phyloP scores from a whole-genome alignment of 2,113 vertebrate genomes.

The Eretmochelys imbricata region DNA sequence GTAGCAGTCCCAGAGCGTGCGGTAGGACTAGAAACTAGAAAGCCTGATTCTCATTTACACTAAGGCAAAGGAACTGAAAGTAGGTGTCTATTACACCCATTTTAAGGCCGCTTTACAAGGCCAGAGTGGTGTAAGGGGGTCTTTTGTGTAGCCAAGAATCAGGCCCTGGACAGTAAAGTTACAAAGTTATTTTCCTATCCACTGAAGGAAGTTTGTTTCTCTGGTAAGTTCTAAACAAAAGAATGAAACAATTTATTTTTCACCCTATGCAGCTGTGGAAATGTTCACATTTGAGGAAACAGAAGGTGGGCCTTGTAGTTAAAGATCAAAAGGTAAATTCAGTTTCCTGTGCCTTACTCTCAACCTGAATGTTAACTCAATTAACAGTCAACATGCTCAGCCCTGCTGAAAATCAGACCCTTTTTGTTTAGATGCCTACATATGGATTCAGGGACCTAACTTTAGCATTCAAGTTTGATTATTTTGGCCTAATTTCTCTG shows the following conservation, averaged over 20 bases:
- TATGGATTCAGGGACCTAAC: not conserved
- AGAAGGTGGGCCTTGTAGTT: rapidly evolving
- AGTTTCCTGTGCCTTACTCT: not conserved
- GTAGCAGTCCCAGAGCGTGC: not conserved
- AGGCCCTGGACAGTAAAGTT: not conserved
- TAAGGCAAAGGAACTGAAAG: not conserved
- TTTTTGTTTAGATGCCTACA: not conserved
- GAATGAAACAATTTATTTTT: not conserved
- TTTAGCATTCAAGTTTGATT: not conserved
- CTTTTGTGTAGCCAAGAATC: too few relatives aligned
- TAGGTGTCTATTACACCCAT: too few relatives aligned
- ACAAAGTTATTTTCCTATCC: not conserved
- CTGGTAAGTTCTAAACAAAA: rapidly evolving
- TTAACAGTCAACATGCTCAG: not conserved
- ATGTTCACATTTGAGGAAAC: not conserved
- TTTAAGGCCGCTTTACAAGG: not conserved
- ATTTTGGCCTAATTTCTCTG: not conserved
- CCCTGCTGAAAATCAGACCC: not conserved
- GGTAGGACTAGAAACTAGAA: not conserved
- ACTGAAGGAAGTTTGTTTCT: not conserved
- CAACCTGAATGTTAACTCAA: not conserved
- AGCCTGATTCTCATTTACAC: not conserved
- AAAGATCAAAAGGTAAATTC: not conserved
- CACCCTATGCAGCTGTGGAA: not conserved
- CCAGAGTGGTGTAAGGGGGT: not conserved